Evolutionary conservation across 2,888 invertebrate species (phyloP).

Genomic region (Ariolimax columbianus): DNA sequence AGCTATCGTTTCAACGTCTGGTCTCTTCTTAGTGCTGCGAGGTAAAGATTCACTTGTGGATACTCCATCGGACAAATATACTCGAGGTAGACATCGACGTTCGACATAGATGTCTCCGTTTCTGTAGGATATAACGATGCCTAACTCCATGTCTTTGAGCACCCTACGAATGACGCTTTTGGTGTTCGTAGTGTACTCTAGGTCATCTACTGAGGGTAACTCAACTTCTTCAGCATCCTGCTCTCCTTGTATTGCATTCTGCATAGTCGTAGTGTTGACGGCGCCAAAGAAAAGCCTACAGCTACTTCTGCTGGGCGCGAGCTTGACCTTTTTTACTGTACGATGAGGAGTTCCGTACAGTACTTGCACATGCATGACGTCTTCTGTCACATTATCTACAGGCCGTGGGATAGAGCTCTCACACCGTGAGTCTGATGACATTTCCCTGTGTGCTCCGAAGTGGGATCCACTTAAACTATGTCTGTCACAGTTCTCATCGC

Average conservation of each 20-base stretch:
- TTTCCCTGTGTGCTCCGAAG: neutral
- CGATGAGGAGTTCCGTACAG: conserved; percentile 20
- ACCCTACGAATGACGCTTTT: neutral
- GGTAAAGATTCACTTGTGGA: neutral
- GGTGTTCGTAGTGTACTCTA: neutral
- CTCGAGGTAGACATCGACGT: conserved; percentile 8
- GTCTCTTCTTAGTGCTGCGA: neutral
- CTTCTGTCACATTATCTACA: neutral
- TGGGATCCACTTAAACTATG: neutral
- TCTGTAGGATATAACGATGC: conserved; percentile 17
- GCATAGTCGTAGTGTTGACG: conserved; percentile 45
- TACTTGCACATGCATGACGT: conserved; percentile 14
- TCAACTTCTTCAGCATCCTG: conserved; percentile 2
- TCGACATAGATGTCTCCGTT: conserved; percentile 21
- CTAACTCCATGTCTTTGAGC: neutral
- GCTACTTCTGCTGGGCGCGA: conserved; percentile 60
- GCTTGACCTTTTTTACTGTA: conserved; percentile 64
- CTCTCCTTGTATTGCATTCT: conserved; percentile 22
- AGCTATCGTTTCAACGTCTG: neutral
- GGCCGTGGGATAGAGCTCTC: neutral
- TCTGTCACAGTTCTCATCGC: neutral
- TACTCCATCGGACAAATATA: conserved; percentile 18
- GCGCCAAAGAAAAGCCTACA: conserved; percentile 59
- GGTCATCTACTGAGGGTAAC: conserved; percentile 3
- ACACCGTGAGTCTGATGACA: neutral